Conservation (phyloP, 2,113 vertebrate species). For the Tamias sibiricus region DNA sequence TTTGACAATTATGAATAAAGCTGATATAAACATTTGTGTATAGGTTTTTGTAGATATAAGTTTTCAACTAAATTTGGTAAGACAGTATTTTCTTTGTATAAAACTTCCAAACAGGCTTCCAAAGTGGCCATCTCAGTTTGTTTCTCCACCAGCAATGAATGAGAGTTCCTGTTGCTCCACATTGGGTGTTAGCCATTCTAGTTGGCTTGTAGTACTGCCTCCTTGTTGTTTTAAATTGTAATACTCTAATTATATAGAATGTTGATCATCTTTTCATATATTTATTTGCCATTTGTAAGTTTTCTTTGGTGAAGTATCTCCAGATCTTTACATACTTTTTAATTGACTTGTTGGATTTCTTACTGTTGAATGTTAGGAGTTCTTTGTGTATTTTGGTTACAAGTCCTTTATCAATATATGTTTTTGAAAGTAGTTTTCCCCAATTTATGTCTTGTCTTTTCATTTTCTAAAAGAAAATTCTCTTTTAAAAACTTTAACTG, state of each 20-base stretch:
- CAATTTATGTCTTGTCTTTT: not conserved
- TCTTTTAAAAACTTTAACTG: not conserved
- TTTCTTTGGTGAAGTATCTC: not conserved
- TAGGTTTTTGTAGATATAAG: not conserved
- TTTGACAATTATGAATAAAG: not conserved
- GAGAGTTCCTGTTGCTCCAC: not conserved
- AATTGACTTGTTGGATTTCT: not conserved
- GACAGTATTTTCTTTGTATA: not conserved
- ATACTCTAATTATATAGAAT: not conserved
- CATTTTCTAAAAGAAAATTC: not conserved
- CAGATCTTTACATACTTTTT: not conserved
- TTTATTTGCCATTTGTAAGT: not conserved
- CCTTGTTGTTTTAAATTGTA: not conserved
- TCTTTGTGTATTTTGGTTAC: not conserved
- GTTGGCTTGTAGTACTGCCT: not conserved
- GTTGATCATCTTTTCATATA: not conserved
- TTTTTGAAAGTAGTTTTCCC: not conserved
- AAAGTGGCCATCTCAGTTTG: not conserved
- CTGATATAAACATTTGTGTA: not conserved
- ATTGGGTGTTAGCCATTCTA: not conserved
- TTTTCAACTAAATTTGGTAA: not conserved
- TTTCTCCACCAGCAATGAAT: not conserved
- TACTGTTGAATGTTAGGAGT: not conserved
- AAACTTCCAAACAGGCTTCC: not conserved
- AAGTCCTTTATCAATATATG: not conserved